Evolutionary conservation across 2,797 vertebrate species (phyloP), one percentile per base, ranked within the genome.

Genomic region (Acropternis orthonyx): DNA sequence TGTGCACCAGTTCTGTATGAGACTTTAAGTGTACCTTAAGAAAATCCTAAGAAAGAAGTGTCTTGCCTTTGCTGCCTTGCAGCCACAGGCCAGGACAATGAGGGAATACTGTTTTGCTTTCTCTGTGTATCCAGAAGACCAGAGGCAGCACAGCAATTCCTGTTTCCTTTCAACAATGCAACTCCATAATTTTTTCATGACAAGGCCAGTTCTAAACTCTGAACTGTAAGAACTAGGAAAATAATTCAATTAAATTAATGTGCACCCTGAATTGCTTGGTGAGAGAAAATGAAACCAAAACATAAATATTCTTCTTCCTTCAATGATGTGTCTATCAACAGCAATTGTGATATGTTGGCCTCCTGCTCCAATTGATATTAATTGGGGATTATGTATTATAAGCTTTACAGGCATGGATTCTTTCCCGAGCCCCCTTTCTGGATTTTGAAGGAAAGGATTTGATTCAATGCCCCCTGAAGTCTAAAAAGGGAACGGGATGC

Each of bases 301-400:
- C 24, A 80, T 65, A 90, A 88, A 65, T 34, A 61, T 12, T 10
- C 34, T 69, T 84, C 55, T 87, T 59, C 54, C 58, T 81, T 90
- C 54, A 86, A 2, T 34, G 22, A 41, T 51, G 10, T 28, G 10
- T 28, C 43, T 71, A 6, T 22, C 69, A 27, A 46, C 39, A 68
- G 23, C 88, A 63, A 59, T 32, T 15, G 10, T 10, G 27, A 3
- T 8, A 32, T 11, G 15, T 4, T 56, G 73, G 12, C 55, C 20
- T 41, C 46, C 26, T n/a, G 23, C 18, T 84, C 19, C 36, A 74
- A 76, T 2, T 34, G 41, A 37, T 36, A 75, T 6, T 59, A 72
- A 7, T 0, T 54, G 6, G 3, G 9, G 15, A 30, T 13, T 36
- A 77, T 43, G 27, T 51, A n/a, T 49, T 52, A 73, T 24, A 22